Evolutionary conservation across 2,797 vertebrate genomes (phyloP).

Genomic region (Sebastes diaconus): DNA sequence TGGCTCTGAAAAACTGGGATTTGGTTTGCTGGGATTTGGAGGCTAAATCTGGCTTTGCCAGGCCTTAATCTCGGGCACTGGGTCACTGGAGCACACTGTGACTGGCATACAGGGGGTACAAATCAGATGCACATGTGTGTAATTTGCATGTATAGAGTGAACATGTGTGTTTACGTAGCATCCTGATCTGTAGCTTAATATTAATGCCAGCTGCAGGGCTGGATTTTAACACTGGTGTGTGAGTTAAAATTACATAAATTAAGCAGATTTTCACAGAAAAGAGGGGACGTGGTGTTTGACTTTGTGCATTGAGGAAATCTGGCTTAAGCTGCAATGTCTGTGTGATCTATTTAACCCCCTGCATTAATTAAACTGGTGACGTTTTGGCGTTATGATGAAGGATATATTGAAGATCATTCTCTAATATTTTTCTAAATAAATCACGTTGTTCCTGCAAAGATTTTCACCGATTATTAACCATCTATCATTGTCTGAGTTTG

Average conservation of each 20-base stretch:
- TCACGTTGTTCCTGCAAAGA: neutral
- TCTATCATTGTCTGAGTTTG: rapidly evolving
- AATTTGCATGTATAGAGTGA: slow-evolving; percentile 4
- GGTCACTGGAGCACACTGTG: slow-evolving; percentile 54
- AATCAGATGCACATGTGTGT: slow-evolving; percentile 24
- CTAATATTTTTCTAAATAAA: neutral
- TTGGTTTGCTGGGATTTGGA: slow-evolving; percentile 33
- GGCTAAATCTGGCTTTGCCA: slow-evolving; percentile 61
- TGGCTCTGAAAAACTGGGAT: slow-evolving; percentile 57
- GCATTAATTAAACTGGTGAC: neutral
- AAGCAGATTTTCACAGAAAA: neutral
- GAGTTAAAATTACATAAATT: neutral
- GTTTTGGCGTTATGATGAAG: neutral
- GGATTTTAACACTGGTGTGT: neutral
- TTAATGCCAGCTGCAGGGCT: neutral
- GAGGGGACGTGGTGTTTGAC: neutral
- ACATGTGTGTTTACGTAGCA: neutral
- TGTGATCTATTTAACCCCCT: neutral
- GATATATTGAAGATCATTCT: neutral
- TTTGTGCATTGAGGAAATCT: neutral
- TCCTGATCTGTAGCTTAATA: slow-evolving; percentile 26
- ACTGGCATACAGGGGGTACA: slow-evolving; percentile 1
- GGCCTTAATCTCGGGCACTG: slow-evolving; percentile 60
- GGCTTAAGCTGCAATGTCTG: neutral
- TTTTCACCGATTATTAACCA: neutral